phyloP scores from a whole-genome alignment of 2,888 invertebrate genomes.

The Acanthopleura granulata region DNA sequence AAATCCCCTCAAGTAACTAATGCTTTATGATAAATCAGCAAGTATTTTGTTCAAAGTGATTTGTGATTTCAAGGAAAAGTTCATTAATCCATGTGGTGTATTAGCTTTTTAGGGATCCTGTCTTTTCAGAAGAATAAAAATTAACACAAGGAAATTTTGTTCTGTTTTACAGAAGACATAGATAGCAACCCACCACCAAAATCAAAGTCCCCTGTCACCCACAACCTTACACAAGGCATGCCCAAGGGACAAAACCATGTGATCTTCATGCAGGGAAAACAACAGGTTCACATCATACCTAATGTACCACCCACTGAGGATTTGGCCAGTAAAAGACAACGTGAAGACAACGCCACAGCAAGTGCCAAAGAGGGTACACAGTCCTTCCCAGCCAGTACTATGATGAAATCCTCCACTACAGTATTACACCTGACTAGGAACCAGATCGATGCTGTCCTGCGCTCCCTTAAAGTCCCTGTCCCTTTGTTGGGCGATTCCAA shows the following conservation, averaged over 20 bases:
- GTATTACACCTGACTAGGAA: slow-evolving; percentile 51
- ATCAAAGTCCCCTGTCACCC: neutral
- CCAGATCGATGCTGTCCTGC: slow-evolving; percentile 54
- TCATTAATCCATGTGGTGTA: too few relatives aligned
- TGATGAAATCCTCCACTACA: slow-evolving; percentile 27
- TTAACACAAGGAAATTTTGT: neutral
- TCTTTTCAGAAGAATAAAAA: too few relatives aligned
- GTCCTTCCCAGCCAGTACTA: neutral
- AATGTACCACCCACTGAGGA: neutral
- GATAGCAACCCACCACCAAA: neutral
- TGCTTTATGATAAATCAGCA: too few relatives aligned
- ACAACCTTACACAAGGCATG: neutral
- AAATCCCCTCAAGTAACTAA: too few relatives aligned
- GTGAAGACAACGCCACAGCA: neutral
- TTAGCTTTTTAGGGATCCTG: too few relatives aligned
- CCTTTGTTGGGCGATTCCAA: slow-evolving; percentile 29
- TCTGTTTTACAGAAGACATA: neutral
- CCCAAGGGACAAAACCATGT: slow-evolving; percentile 5
- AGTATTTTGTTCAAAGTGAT: too few relatives aligned
- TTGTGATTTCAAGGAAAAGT: too few relatives aligned
- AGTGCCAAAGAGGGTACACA: neutral
- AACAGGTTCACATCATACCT: neutral
- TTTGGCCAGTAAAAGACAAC: neutral
- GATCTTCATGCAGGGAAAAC: slow-evolving; percentile 8
- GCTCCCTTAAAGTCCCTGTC: slow-evolving; percentile 54